Evolutionary conservation across 2,888 invertebrate genomes (phyloP).

Genomic region (Margaritifera margaritifera): DNA sequence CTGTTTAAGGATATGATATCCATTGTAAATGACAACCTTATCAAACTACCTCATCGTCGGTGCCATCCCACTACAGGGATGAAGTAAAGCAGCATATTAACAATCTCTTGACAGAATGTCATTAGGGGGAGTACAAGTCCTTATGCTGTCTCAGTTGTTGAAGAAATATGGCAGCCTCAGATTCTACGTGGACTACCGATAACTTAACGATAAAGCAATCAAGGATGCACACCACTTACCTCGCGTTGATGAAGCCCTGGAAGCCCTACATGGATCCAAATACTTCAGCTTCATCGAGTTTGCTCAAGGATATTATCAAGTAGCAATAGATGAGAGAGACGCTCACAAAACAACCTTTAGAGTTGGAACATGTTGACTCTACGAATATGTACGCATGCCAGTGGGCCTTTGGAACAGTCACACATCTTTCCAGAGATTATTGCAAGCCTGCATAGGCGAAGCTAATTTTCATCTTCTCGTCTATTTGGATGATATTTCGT

Average conservation of each 20-base stretch:
- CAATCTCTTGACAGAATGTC: slow-evolving; percentile 6
- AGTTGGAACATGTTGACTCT: slow-evolving; percentile 19
- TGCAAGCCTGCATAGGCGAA: too few species aligned
- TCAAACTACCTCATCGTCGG: slow-evolving; percentile 7
- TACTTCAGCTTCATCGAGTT: slow-evolving; percentile 20
- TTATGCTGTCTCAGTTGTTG: too few species aligned
- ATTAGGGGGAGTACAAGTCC: slow-evolving; percentile 13
- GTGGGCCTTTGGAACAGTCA: too few species aligned
- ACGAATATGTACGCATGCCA: too few species aligned
- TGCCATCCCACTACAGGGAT: slow-evolving; percentile 10
- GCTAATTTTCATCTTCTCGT: too few species aligned
- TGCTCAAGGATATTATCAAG: slow-evolving; percentile 45
- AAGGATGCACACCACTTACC: slow-evolving; percentile 13
- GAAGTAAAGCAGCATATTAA: slow-evolving; percentile 12
- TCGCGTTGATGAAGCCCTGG: slow-evolving; percentile 6
- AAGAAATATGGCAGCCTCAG: slow-evolving; percentile 12
- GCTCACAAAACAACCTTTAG: slow-evolving; percentile 45
- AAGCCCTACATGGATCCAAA: neutral
- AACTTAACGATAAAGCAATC: slow-evolving; percentile 16
- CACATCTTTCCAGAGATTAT: slow-evolving; percentile 16
- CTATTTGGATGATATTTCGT: too few species aligned
- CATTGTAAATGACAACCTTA: slow-evolving; percentile 3
- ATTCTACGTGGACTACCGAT: slow-evolving; percentile 26
- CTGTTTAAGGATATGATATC: slow-evolving; percentile 4
- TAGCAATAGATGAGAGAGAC: slow-evolving; percentile 32